Evolutionary conservation across 2,113 vertebrate genomes (phyloP).

Genomic region (Felis chaus): DNA sequence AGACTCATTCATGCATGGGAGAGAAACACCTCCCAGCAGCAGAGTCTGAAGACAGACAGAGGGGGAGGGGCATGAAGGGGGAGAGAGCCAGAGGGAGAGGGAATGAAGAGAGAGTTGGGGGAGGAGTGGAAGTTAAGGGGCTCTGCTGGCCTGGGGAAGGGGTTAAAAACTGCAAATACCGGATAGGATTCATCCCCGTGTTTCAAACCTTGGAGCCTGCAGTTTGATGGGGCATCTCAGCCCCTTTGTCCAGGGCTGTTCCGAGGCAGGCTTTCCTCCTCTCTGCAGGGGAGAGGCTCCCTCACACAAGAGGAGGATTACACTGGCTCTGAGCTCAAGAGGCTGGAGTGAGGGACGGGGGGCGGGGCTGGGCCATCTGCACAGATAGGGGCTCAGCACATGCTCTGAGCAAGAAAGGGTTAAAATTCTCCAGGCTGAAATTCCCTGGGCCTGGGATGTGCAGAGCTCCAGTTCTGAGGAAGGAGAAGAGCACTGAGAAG

Average conservation of each 20-base stretch:
- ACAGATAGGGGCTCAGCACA: constrained; percentile 75
- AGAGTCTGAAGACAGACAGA: constrained; percentile 80
- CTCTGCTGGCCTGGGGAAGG: constrained; percentile 61
- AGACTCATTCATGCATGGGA: constrained; percentile 84
- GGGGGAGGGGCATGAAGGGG: constrained; percentile 77
- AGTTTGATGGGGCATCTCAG: constrained; percentile 76
- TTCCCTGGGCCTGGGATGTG: constrained; percentile 75
- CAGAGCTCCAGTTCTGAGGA: constrained; percentile 55
- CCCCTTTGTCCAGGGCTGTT: constrained; percentile 81
- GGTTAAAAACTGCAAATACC: constrained; percentile 73
- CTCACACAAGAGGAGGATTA: constrained; percentile 83
- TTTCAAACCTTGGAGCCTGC: constrained; percentile 77
- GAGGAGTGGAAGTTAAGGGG: constrained; percentile 77
- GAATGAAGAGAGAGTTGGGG: constrained; percentile 73
- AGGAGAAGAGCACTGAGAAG: constrained; percentile 29
- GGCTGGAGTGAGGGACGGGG: constrained; percentile 79
- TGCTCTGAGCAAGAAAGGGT: constrained; percentile 73
- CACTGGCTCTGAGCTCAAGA: constrained; percentile 81
- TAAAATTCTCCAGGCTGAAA: constrained; percentile 80
- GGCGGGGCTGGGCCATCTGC: constrained; percentile 81
- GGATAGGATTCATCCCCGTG: constrained; percentile 54
- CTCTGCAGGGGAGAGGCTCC: constrained; percentile 82
- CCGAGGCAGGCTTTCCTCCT: constrained; percentile 78
- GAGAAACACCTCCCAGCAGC: constrained; percentile 82
- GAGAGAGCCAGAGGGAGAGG: constrained; percentile 66